phyloP scores from a whole-genome alignment of 2,797 vertebrate genomes.

The Jordanella pulchra region DNA sequence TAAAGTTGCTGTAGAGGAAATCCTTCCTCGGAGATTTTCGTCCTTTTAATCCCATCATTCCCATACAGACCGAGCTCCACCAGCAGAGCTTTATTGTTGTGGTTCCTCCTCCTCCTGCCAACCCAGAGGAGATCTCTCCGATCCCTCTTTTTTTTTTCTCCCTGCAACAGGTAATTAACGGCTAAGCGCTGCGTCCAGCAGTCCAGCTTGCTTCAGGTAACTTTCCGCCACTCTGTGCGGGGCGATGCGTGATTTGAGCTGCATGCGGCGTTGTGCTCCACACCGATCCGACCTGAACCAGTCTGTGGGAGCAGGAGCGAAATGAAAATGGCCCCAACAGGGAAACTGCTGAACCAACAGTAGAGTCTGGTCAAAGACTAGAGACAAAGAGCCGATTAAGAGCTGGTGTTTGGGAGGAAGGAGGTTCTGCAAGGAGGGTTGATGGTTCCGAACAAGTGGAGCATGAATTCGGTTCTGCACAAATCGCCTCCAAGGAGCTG shows the following conservation, averaged over 20 bases:
- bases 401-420: constrained; percentile 19
- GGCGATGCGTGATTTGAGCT: constrained; percentile 27
- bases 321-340: constrained; percentile 31
- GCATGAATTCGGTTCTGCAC: constrained; percentile 68
- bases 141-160: not conserved
- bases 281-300: constrained; percentile 21
- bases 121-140: constrained; percentile 33
- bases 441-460: constrained; percentile 82
- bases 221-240: constrained; percentile 6
- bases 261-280: constrained; percentile 33
- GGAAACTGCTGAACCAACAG: constrained; percentile 14
- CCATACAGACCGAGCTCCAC: constrained; percentile 24
- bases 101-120: not conserved
- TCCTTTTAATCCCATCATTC: constrained; percentile 5
- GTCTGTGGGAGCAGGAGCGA: not conserved
- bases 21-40: not conserved
- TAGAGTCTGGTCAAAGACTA: not conserved
- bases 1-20: not conserved
- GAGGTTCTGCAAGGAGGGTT: constrained; percentile 14
- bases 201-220: not conserved
- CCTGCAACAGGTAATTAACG: constrained; percentile 62
- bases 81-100: constrained; percentile 10
- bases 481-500: constrained; percentile 74
- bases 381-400: constrained; percentile 6
- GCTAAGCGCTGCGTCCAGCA: not conserved